phyloP scores from a whole-genome alignment of 2,888 invertebrate species.

The Apamea crenata region DNA sequence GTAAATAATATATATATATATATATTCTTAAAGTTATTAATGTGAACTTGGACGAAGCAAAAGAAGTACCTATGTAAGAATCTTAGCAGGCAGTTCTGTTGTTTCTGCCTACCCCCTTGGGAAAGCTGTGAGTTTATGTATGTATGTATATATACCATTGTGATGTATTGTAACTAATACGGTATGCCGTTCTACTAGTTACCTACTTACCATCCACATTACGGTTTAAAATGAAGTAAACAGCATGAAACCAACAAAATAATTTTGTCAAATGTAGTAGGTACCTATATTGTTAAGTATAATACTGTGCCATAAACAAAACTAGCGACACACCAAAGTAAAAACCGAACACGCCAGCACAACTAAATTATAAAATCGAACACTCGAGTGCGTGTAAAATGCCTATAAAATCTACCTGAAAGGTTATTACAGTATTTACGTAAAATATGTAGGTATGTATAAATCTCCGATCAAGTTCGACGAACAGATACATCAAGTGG shows the following conservation, averaged over 20 bases:
- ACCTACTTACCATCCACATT: neutral
- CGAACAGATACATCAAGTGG: slow-evolving; percentile 75
- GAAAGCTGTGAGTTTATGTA: neutral
- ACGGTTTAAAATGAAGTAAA: neutral
- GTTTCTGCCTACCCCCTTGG: neutral
- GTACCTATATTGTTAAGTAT: neutral
- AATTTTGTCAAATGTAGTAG: neutral
- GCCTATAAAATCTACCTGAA: slow-evolving; percentile 50
- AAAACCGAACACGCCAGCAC: slow-evolving; percentile 15
- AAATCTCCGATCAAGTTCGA: slow-evolving; percentile 69
- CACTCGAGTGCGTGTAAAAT: slow-evolving; percentile 49
- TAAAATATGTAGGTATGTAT: slow-evolving; percentile 58
- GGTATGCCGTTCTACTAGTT: neutral
- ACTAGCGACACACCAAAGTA: slow-evolving; percentile 16
- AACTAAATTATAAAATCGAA: slow-evolving; percentile 47
- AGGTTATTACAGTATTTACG: slow-evolving; percentile 58
- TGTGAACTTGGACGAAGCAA: neutral
- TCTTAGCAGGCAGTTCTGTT: neutral
- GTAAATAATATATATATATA: neutral
- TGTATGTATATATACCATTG: neutral
- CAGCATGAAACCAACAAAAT: neutral
- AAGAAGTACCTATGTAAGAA: neutral
- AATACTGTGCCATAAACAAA: neutral
- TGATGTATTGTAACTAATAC: neutral
- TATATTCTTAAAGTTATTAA: neutral